These are phyloP conservation scores for Trachops cirrhosus DNA, from an alignment of 2,797 vertebrate species.

Conservation along the genomic window DNA sequence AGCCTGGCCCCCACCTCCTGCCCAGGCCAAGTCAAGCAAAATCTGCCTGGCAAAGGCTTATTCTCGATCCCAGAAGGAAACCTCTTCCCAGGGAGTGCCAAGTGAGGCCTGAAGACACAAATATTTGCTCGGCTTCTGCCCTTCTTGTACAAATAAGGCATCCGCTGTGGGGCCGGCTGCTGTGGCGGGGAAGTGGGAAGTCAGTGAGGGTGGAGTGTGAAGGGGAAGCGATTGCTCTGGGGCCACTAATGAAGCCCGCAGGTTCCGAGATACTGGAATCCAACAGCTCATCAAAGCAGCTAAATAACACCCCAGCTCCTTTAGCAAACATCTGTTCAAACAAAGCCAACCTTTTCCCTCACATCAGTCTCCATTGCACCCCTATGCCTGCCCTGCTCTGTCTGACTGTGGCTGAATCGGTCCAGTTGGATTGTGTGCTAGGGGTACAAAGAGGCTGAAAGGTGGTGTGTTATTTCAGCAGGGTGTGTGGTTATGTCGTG, in stretches of 20 bases:
- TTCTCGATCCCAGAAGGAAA: conserved; percentile 71
- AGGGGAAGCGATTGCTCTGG: conserved; percentile 18
- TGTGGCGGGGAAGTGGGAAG: conserved; percentile 65
- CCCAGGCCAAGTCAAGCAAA: not conserved
- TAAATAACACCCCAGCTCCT: conserved; percentile 44
- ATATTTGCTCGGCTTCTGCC: conserved; percentile 83
- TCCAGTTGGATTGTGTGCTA: not conserved
- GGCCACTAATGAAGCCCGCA: conserved; percentile 41
- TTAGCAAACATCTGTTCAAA: conserved; percentile 64
- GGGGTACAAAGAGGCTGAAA: not conserved
- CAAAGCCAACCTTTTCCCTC: conserved; percentile 40
- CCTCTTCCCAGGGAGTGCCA: conserved; percentile 67
- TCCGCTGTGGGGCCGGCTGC: not conserved
- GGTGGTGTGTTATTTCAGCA: not conserved
- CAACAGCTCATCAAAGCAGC: conserved; percentile 38
- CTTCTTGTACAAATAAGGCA: conserved; percentile 81
- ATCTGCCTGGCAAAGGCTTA: not conserved
- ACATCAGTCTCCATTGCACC: not conserved
- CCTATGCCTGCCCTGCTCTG: accelerated
- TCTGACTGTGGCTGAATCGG: not conserved
- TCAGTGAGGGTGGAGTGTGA: not conserved
- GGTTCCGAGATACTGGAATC: conserved; percentile 60
- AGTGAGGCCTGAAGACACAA: conserved; percentile 75
- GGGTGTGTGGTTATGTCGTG: not conserved
- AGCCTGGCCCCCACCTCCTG: not conserved